Evolutionary conservation across 1,140 invertebrate genomes (phyloP).

Genomic region (Manduca sexta): DNA sequence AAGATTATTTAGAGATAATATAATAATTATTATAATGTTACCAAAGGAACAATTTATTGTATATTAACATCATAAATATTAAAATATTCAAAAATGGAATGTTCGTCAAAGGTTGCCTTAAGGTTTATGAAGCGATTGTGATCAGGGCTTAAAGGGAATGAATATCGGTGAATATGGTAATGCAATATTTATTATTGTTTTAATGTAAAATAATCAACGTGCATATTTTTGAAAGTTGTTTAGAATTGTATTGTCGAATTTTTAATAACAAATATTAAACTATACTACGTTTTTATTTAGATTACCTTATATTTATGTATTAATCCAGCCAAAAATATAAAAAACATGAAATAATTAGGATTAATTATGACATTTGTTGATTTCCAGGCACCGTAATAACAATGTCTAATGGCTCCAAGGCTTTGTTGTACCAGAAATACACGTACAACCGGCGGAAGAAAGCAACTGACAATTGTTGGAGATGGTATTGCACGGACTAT

Average conservation of each 20-base stretch:
- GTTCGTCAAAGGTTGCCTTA: neutral
- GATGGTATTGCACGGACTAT: conserved; percentile 40
- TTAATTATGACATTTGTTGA: neutral
- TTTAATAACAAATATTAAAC: no score
- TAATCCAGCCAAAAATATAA: no score
- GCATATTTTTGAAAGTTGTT: no score
- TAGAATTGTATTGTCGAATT: no score
- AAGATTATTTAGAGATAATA: no score
- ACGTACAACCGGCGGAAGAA: conserved; percentile 8
- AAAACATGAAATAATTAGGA: no score
- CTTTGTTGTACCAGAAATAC: neutral
- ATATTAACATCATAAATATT: neutral
- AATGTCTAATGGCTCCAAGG: neutral
- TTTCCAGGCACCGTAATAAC: neutral
- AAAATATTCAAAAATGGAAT: neutral
- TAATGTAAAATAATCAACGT: neutral
- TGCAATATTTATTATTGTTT: neutral
- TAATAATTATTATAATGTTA: no score
- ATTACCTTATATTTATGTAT: no score
- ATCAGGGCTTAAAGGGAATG: neutral
- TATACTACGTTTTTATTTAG: no score
- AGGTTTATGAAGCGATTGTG: neutral
- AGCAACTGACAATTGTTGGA: conserved; percentile 2
- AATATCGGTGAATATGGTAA: neutral
- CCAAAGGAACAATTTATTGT: no score